Evolutionary conservation across 2,888 invertebrate species (phyloP).

Genomic region (Pyrgus malvae): DNA sequence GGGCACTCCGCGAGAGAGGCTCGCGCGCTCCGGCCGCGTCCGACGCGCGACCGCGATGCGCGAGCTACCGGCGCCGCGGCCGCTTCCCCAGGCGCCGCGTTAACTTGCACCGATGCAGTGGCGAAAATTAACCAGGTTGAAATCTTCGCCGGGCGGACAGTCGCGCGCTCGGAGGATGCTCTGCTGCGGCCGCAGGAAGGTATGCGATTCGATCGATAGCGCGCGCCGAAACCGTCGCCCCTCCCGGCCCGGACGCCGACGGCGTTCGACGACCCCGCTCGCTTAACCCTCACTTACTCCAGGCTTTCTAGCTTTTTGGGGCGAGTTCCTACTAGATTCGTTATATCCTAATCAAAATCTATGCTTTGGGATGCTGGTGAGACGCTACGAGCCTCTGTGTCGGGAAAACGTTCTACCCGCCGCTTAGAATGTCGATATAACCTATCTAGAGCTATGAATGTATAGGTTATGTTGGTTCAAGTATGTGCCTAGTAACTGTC

Average conservation of each 20-base stretch:
- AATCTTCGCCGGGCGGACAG: conserved; percentile 85
- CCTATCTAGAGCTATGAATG: conserved; percentile 11
- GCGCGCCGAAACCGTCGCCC: conserved; percentile 77
- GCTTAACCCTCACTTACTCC: conserved; percentile 60
- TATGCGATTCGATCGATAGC: conserved; percentile 82
- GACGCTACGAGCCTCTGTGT: conserved; percentile 5
- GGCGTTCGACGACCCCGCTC: conserved; percentile 76
- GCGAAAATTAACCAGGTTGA: conserved; percentile 91
- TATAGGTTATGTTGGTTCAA: conserved; percentile 19
- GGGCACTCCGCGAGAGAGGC: conserved; percentile 76
- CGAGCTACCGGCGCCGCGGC: conserved; percentile 74
- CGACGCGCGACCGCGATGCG: conserved; percentile 72
- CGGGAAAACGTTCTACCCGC: conserved; percentile 2
- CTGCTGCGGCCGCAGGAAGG: conserved; percentile 97
- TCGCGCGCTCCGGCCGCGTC: conserved; percentile 77
- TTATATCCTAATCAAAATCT: conserved; percentile 17
- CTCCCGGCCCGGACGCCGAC: conserved; percentile 77
- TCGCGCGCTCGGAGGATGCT: conserved; percentile 94
- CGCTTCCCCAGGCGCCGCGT: conserved; percentile 80
- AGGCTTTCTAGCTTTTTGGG: conserved; percentile 32
- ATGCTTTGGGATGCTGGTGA: conserved; percentile 12
- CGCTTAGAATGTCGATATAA: conserved; percentile 14
- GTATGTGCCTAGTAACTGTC: conserved; percentile 15
- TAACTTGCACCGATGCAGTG: conserved; percentile 90
- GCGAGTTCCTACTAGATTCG: conserved; percentile 15